Conservation (phyloP, 1,140 invertebrate genomes). For the Nasonia giraulti region DNA sequence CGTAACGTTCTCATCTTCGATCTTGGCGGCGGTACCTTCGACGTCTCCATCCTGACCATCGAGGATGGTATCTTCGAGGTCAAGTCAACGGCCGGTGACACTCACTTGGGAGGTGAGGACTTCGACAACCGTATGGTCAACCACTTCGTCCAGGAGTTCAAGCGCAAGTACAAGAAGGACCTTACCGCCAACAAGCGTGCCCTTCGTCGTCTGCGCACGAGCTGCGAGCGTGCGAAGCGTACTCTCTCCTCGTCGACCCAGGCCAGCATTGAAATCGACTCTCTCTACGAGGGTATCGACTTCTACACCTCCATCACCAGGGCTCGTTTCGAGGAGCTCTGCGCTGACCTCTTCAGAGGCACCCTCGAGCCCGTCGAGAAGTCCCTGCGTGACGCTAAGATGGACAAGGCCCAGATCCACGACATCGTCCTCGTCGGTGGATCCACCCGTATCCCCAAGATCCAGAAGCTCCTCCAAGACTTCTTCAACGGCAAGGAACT, state of each 20-base stretch:
- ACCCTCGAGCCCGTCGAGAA: conserved; percentile 98
- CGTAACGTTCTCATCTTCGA: conserved; percentile 94
- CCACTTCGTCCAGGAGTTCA: conserved; percentile 97
- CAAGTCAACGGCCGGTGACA: conserved; percentile 97
- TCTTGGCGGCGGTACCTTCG: conserved; percentile 97
- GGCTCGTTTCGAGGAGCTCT: conserved; percentile 95
- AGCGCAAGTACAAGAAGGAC: conserved; percentile 98
- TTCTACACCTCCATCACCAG: conserved; percentile 97
- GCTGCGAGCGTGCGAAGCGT: conserved; percentile 96
- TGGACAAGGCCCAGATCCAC: conserved; percentile 93
- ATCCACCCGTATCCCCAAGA: conserved; percentile 98
- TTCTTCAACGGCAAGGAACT: conserved; percentile 98
- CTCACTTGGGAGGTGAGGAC: conserved; percentile 98
- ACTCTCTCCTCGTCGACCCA: conserved; percentile 96
- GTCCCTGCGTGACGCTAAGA: conserved; percentile 93
- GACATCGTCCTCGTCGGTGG: conserved; percentile 98
- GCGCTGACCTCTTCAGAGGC: conserved; percentile 92
- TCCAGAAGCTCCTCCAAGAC: conserved; percentile 95
- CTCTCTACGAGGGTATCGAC: conserved; percentile 95
- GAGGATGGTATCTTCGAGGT: conserved; percentile 97
- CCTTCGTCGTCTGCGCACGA: conserved; percentile 91
- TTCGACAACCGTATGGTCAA: conserved; percentile 97
- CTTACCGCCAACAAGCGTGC: conserved; percentile 92
- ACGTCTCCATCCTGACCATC: conserved; percentile 96
- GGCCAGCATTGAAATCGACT: conserved; percentile 96